phyloP scores from a whole-genome alignment of 2,888 invertebrate species.

The Branchipolynoe longqiensis region DNA sequence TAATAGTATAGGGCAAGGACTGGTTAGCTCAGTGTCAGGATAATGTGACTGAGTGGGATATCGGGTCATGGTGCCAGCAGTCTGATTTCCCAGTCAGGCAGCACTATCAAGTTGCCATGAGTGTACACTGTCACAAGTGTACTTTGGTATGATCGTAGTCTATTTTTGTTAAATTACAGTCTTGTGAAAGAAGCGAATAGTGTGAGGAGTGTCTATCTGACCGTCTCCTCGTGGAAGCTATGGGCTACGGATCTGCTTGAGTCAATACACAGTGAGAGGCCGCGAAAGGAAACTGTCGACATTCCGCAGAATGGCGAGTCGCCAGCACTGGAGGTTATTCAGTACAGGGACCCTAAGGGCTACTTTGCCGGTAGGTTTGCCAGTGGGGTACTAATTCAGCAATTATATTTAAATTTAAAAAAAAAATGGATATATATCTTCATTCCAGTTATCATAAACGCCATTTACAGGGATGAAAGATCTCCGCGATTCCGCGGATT shows the following conservation, averaged over 20 bases:
- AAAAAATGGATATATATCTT: no score
- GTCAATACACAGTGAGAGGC: conserved; percentile 6
- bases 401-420: neutral
- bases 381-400: neutral
- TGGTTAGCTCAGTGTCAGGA: no score
- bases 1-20: no score
- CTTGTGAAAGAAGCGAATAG: conserved; percentile 67
- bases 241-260: conserved; percentile 74
- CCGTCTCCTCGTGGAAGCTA: conserved; percentile 77
- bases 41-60: no score
- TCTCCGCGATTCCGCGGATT: no score
- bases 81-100: no score
- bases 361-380: conserved; percentile 82
- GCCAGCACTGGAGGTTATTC: conserved; percentile 82
- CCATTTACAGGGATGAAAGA: no score
- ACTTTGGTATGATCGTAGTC: neutral
- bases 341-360: conserved; percentile 79
- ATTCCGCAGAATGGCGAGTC: conserved; percentile 78
- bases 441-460: no score
- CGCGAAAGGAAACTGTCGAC: neutral
- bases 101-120: no score
- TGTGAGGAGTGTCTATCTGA: conserved; percentile 76
- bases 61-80: no score
- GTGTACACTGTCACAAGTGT: no score
- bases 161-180: conserved; percentile 14